Percentiles rank a stretch among this genome's conserved stretches.
phyloP scores from a whole-genome alignment of 2,888 invertebrate genomes.

The Pandemis heparana region DNA sequence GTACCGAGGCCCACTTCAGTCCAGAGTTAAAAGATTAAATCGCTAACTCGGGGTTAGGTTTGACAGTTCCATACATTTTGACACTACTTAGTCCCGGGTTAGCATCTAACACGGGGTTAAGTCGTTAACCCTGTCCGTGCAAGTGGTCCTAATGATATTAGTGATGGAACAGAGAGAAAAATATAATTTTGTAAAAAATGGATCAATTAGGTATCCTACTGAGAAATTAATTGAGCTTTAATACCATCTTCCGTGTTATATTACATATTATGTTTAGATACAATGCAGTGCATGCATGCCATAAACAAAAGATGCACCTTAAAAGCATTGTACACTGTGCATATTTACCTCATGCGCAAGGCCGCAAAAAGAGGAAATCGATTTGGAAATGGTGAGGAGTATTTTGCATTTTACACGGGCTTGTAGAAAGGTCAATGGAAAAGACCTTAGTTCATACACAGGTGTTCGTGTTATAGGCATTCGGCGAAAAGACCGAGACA shows the following conservation, averaged over 20 bases:
- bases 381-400: conserved; percentile 54
- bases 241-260: too few relatives aligned
- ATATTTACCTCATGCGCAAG: conserved; percentile 55
- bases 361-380: conserved; percentile 59
- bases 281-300: background rate
- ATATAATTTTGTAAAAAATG: too few relatives aligned
- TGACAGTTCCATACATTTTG: too few relatives aligned
- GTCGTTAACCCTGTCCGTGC: too few relatives aligned
- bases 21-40: too few relatives aligned
- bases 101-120: too few relatives aligned
- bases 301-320: background rate
- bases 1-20: too few relatives aligned
- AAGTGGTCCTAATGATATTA: too few relatives aligned
- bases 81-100: too few relatives aligned
- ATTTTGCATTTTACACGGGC: conserved; percentile 12
- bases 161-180: too few relatives aligned
- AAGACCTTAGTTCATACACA: background rate
- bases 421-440: conserved; percentile 10
- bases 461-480: background rate
- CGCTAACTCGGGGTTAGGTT: too few relatives aligned
- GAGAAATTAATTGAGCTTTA: too few relatives aligned
- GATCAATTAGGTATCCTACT: background rate
- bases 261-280: background rate
- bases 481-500: background rate
- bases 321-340: conserved; percentile 5